These are phyloP conservation scores for Clunio marinus DNA, from an alignment of 2,888 invertebrate species.

Conservation along the genomic window DNA sequence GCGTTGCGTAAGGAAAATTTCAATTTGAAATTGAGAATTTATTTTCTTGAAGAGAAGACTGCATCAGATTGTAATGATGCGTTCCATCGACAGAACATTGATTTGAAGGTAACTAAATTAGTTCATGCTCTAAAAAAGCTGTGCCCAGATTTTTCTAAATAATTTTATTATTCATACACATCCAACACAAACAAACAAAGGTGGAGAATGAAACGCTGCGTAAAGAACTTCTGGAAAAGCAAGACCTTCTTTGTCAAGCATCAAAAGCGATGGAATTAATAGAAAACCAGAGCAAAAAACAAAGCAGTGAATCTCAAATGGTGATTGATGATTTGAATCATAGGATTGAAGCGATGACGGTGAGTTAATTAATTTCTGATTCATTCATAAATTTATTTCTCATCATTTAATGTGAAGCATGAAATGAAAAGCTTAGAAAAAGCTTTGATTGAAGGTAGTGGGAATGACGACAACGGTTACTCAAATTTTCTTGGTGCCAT, in stretches of 20 bases:
- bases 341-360: conserved; percentile 47
- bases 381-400: background rate
- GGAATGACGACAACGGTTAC: conserved; percentile 26
- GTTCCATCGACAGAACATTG: conserved; percentile 59
- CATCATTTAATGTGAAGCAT: conserved; percentile 19
- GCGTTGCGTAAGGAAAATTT: conserved; percentile 87
- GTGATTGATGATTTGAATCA: conserved; percentile 49
- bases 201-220: conserved; percentile 72
- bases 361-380: conserved; percentile 41
- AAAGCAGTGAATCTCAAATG: conserved; percentile 47
- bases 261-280: conserved; percentile 75
- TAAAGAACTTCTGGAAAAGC: conserved; percentile 75
- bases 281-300: conserved; percentile 59
- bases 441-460: conserved; percentile 11
- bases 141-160: background rate
- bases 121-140: background rate
- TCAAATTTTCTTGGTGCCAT: conserved; percentile 33
- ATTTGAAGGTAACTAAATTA: conserved; percentile 56
- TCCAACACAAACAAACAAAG: too few species aligned
- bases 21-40: conserved; percentile 83
- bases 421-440: conserved; percentile 20
- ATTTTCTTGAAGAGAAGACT: conserved; percentile 73
- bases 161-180: too few species aligned
- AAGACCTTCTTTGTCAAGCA: conserved; percentile 77
- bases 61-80: conserved; percentile 46